Base-by-base conservation (phyloP, 1,140 invertebrate genomes). In the Eriosoma lanigerum region DNA sequence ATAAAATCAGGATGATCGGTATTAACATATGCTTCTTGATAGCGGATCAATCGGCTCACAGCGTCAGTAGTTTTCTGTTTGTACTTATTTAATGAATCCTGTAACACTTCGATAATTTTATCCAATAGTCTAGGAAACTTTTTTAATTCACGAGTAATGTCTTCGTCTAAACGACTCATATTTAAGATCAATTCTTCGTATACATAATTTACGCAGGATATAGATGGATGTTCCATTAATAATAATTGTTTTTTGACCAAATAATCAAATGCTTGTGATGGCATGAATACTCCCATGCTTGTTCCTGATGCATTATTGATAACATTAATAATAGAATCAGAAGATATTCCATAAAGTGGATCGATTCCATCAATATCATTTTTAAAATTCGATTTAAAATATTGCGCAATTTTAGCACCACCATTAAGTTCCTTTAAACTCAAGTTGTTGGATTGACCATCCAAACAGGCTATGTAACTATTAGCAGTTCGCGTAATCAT, bases 111-210 rank as follows among this genome's bases (percentile, higher is more conserved):
- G 72, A 90, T 87, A 81, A 93, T 91, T 82, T 88, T 88, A 82
- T 92, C 90, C 84, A 91, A 89, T 1, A 93, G 86, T 83, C 88
- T 89, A 0, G 92, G 92, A 85, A 93, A 93, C 21, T 92, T 85
- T 3, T 91, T 84, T 88, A 93, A 90, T 84, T 92, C 90, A 86
- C 91, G 90, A 85, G 91, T 86, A 8, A 89, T 87, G 82, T 90
- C 89, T 60, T 89, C 89, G 13, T 90, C 91, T 85, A 91, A 91
- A 84, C 91, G 90, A 82, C 91, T 89, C 72, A 93, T 90, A 68
- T 93, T 93, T 26, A 90, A 85, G 82, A 91, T 89, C 89, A 93
- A 89, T 85, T 93, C 92, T 83, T 93, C 91, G 83, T 93, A 90
- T 6, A 93, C 91, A 38, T 92, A 84, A 83, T 92, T 91, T 12